Evolutionary conservation across 1,140 invertebrate species (phyloP).

Genomic region (Achroia grisella): DNA sequence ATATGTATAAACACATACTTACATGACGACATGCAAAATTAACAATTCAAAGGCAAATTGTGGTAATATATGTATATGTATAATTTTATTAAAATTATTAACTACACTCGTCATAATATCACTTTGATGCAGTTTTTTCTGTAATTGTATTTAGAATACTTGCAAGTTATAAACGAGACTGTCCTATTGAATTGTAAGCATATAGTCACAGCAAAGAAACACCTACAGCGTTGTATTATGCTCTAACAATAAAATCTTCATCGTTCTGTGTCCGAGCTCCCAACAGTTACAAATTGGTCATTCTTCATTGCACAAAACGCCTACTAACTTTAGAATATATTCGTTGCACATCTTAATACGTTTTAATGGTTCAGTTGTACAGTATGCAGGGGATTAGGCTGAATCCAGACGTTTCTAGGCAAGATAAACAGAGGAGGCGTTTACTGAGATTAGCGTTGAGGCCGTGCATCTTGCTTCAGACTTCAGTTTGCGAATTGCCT

Average conservation of each 20-base stretch:
- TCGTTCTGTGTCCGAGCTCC: slow-evolving; percentile 27
- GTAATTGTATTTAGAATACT: too few species aligned
- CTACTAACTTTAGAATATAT: slow-evolving; percentile 14
- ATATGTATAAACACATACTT: too few species aligned
- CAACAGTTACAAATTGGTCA: slow-evolving; percentile 46
- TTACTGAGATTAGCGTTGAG: slow-evolving; percentile 50
- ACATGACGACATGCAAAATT: too few species aligned
- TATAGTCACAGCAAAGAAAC: slow-evolving; percentile 1
- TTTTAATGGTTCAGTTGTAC: slow-evolving; percentile 37
- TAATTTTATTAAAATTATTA: too few species aligned
- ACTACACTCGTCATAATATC: too few species aligned
- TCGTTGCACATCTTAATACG: slow-evolving; percentile 31
- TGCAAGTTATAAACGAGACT: too few species aligned
- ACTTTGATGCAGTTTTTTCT: too few species aligned
- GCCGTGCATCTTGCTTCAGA: slow-evolving; percentile 32
- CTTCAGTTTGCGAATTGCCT: slow-evolving; percentile 37
- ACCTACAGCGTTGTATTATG: slow-evolving; percentile 27
- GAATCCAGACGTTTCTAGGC: slow-evolving; percentile 46
- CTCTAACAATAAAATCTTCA: slow-evolving; percentile 50
- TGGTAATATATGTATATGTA: too few species aligned
- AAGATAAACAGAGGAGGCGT: slow-evolving; percentile 56
- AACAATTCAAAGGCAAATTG: too few species aligned
- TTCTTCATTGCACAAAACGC: slow-evolving; percentile 32
- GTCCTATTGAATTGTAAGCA: too few species aligned
- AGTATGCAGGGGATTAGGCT: slow-evolving; percentile 46